phyloP scores from a whole-genome alignment of 2,113 vertebrate species.

The Vidua macroura region DNA sequence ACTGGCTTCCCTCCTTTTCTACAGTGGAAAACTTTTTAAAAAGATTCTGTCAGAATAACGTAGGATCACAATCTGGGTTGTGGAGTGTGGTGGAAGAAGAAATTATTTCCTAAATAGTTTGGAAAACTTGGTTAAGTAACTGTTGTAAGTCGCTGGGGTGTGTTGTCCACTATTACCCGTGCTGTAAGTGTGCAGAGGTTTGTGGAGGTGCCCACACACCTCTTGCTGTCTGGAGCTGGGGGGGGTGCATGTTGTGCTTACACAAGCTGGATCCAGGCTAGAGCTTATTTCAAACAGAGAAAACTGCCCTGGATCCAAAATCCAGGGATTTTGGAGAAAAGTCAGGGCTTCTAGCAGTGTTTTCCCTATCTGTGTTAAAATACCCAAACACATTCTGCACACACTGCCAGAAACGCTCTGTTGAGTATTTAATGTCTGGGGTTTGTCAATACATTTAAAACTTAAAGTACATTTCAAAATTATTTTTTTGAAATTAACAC shows the following conservation, averaged over 20 bases:
- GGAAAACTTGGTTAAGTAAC: not conserved
- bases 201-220: not conserved
- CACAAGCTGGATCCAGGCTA: accelerated
- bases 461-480: not conserved
- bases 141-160: accelerated
- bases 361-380: not conserved
- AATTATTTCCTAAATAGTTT: not conserved
- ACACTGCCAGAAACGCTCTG: accelerated
- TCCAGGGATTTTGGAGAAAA: not conserved
- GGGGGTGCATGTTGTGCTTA: accelerated
- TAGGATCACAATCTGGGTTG: slow-evolving; percentile 6
- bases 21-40: not conserved
- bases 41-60: slow-evolving; percentile 13
- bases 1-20: not conserved
- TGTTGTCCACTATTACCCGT: not conserved
- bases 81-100: not conserved
- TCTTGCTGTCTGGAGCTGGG: not conserved
- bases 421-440: not conserved
- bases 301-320: not conserved
- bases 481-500: not conserved
- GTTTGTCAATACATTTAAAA: not conserved
- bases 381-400: too few species aligned
- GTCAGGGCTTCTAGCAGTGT: not conserved
- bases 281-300: not conserved
- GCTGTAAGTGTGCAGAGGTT: not conserved